A percentile compares a stretch with the other conserved stretches of the same genome.
These are phyloP conservation scores for Masnerella sp. DNA, from an alignment of 2,888 invertebrate species.

Conservation along the genomic window DNA sequence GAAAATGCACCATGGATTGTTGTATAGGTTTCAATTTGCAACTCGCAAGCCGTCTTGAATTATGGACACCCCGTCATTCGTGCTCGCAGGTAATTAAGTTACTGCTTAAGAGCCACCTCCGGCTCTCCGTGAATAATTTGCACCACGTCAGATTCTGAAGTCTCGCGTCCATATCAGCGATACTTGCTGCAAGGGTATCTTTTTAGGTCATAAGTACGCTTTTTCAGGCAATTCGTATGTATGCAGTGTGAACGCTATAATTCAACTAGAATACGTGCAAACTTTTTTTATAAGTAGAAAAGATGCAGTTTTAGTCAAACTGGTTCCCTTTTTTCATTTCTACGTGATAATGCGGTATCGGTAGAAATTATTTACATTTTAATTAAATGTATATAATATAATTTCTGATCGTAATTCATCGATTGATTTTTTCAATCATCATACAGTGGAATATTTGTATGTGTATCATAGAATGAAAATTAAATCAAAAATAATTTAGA, in stretches of 20 bases:
- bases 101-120: constrained; percentile 30
- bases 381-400: too few relatives aligned
- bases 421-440: too few relatives aligned
- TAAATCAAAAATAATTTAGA: too few relatives aligned
- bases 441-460: too few relatives aligned
- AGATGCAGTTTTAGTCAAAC: too few relatives aligned
- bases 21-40: constrained; percentile 29
- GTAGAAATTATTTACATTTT: too few relatives aligned
- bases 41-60: constrained; percentile 32
- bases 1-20: constrained; percentile 27
- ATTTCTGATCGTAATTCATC: too few relatives aligned
- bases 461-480: too few relatives aligned
- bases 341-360: too few relatives aligned
- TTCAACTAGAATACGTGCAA: not conserved
- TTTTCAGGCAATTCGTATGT: not conserved
- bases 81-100: constrained; percentile 38
- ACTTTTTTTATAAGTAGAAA: not conserved
- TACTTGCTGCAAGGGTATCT: not conserved
- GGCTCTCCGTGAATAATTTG: constrained; percentile 34
- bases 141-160: constrained; percentile 10
- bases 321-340: too few relatives aligned
- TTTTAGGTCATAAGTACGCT: not conserved
- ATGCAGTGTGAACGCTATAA: too few relatives aligned
- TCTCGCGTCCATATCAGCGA: not conserved
- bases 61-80: constrained; percentile 42